These are phyloP conservation scores for Dicerorhinus sumatrensis DNA, from an alignment of 2,113 vertebrate genomes.

Conservation along the genomic window DNA sequence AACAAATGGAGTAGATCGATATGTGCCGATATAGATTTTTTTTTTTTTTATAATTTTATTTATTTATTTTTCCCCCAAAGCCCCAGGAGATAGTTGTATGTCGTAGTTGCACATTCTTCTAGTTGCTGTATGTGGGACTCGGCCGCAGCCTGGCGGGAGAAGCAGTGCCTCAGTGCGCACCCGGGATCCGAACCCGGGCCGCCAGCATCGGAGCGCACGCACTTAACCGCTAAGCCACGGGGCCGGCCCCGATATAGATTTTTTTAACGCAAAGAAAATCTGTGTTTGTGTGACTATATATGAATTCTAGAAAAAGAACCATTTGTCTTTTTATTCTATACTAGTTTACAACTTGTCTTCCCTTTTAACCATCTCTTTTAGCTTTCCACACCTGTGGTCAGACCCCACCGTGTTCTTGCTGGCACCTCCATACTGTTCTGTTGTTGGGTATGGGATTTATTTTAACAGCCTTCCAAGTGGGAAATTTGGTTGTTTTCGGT, in stretches of 20 bases:
- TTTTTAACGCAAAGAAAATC: not conserved
- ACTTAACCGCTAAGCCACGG: too few relatives aligned
- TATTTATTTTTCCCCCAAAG: too few relatives aligned
- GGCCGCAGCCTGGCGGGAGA: too few relatives aligned
- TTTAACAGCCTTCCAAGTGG: not conserved
- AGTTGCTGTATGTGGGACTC: too few relatives aligned
- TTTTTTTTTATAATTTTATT: too few relatives aligned
- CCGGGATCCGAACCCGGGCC: too few relatives aligned
- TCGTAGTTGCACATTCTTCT: too few relatives aligned
- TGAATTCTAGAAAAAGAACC: not conserved
- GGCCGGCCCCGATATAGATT: too few relatives aligned
- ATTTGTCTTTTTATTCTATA: not conserved
- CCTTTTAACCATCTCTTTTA: not conserved
- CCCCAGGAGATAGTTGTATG: too few relatives aligned
- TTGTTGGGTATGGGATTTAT: not conserved
- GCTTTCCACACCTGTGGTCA: not conserved
- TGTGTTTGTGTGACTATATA: not conserved
- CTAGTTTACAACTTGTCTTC: not conserved
- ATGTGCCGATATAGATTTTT: not conserved
- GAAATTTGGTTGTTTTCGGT: not conserved
- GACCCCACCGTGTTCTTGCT: not conserved
- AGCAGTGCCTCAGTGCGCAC: too few relatives aligned
- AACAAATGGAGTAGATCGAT: not conserved
- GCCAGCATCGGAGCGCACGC: too few relatives aligned
- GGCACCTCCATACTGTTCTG: not conserved